phyloP scores from a whole-genome alignment of 2,113 vertebrate species.

The Hydrochoerus hydrochaeris region DNA sequence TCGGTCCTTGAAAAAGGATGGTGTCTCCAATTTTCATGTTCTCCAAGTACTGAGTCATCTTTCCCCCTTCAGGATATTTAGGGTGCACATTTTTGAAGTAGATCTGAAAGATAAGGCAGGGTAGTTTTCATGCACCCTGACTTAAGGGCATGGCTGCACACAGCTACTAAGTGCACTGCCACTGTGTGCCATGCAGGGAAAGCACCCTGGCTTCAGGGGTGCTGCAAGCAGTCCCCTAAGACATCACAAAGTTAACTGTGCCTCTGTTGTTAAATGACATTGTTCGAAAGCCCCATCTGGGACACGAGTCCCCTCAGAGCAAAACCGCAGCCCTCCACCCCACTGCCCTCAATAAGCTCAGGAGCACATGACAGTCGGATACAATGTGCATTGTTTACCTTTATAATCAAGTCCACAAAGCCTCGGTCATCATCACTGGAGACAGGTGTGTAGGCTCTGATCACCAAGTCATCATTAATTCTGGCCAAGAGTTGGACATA shows the following conservation, averaged over 20 bases:
- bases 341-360: neutral
- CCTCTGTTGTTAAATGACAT: neutral
- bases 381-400: constrained; percentile 85
- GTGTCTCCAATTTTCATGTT: constrained; percentile 91
- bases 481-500: constrained; percentile 94
- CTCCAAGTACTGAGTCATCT: constrained; percentile 95
- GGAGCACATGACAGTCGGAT: neutral
- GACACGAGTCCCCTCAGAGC: neutral
- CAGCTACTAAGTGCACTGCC: neutral
- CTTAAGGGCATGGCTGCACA: neutral
- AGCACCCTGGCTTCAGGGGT: neutral
- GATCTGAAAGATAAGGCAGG: constrained; percentile 85
- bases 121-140: neutral
- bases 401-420: constrained; percentile 93
- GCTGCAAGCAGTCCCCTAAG: neutral
- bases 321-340: neutral
- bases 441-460: constrained; percentile 94
- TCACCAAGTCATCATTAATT: constrained; percentile 90
- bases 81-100: constrained; percentile 93
- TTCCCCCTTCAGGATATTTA: constrained; percentile 93
- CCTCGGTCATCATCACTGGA: constrained; percentile 93
- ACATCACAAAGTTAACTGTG: neutral
- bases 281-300: neutral
- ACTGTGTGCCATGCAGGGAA: neutral
- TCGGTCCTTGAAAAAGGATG: constrained; percentile 94